A percentile compares a stretch with the other conserved stretches of the same genome.
These are phyloP conservation scores for Corythornis madagascariensis DNA, from an alignment of 2,113 vertebrate genomes.

Conservation along the genomic window DNA sequence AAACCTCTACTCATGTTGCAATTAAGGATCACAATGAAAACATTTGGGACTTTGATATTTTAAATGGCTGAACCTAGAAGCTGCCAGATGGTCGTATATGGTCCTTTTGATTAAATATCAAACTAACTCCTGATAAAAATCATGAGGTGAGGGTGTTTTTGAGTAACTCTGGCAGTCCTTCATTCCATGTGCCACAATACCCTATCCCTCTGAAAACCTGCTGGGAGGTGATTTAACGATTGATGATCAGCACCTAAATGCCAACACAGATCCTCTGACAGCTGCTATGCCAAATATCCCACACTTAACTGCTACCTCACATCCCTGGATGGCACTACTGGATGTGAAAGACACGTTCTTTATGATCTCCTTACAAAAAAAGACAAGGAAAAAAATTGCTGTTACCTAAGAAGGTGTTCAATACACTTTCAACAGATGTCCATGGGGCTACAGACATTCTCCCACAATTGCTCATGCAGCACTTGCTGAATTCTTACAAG, in stretches of 20 bases:
- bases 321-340: neutral
- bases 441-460: neutral
- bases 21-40: too few relatives aligned
- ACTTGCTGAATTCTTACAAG: neutral
- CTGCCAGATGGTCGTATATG: too few relatives aligned
- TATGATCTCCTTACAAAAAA: neutral
- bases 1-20: too few relatives aligned
- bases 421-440: neutral
- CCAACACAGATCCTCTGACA: neutral
- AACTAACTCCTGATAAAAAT: too few relatives aligned
- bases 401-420: neutral
- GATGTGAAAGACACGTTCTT: neutral
- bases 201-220: neutral
- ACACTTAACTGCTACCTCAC: too few relatives aligned
- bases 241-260: neutral
- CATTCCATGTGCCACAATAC: too few relatives aligned
- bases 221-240: neutral
- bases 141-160: too few relatives aligned
- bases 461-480: neutral
- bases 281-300: neutral
- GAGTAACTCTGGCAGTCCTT: too few relatives aligned
- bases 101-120: too few relatives aligned
- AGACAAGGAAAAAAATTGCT: neutral
- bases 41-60: too few relatives aligned
- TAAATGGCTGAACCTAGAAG: too few relatives aligned